These are phyloP conservation scores for Hetaerina americana DNA, from an alignment of 1,140 invertebrate genomes.

Conservation along the genomic window DNA sequence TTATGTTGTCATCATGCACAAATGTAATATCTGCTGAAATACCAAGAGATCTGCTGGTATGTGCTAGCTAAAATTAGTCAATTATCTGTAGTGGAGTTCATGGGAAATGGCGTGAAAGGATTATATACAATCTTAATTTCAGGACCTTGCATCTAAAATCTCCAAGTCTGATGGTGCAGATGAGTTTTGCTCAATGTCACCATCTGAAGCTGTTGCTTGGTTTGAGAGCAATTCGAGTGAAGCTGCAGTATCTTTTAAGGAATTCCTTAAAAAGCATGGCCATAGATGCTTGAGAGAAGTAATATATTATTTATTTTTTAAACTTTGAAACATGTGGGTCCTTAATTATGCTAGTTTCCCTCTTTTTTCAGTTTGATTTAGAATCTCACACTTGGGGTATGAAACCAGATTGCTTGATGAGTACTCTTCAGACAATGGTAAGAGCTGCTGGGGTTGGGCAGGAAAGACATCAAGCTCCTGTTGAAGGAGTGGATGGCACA, in stretches of 20 bases:
- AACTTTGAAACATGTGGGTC: constrained; percentile 1
- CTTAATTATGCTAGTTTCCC: constrained; percentile 11
- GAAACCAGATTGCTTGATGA: constrained; percentile 44
- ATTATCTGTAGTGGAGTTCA: no score
- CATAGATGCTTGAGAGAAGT: constrained; percentile 63
- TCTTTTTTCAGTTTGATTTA: constrained; percentile 47
- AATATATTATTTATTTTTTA: constrained; percentile 19
- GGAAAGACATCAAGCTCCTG: constrained; percentile 11
- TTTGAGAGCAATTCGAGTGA: constrained; percentile 37
- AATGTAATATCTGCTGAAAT: constrained; percentile 58
- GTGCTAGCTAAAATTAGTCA: no score
- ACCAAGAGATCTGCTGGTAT: constrained; percentile 29
- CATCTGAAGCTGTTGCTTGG: constrained; percentile 41
- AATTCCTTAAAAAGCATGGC: constrained; percentile 57
- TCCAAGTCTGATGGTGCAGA: constrained; percentile 29
- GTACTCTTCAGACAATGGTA: constrained; percentile 40
- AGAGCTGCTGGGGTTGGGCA: constrained; percentile 2
- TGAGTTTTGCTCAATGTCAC: constrained; percentile 37
- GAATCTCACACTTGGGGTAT: constrained; percentile 48
- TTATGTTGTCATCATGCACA: constrained; percentile 45
- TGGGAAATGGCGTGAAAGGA: no score
- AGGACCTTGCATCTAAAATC: constrained; percentile 38
- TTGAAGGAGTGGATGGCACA: constrained; percentile 23
- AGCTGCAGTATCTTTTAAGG: constrained; percentile 33
- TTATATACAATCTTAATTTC: constrained; percentile 22